Percentiles rank a stretch among this genome's conserved stretches.
phyloP scores from a whole-genome alignment of 1,140 invertebrate species.

The Heliconius nattereri region DNA sequence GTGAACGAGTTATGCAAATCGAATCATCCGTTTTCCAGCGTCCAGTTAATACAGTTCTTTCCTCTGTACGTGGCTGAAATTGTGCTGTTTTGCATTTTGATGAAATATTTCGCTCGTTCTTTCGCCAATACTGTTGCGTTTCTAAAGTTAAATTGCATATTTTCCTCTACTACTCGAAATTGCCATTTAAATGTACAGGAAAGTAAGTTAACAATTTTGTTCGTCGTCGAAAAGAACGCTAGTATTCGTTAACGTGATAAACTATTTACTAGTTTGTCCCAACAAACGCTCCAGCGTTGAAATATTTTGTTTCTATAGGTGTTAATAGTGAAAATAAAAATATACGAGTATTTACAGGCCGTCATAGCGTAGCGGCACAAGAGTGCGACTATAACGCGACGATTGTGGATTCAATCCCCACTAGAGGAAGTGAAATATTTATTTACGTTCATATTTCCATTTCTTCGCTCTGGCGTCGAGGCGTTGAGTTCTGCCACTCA shows the following conservation, averaged over 20 bases:
- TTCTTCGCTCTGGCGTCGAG: too few species aligned
- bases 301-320: background rate
- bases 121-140: slow-evolving; percentile 46
- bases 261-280: background rate
- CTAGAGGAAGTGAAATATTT: too few species aligned
- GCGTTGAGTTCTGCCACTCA: too few species aligned
- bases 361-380: too few species aligned
- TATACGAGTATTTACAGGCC: too few species aligned
- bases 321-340: background rate
- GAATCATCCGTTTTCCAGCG: slow-evolving; percentile 72
- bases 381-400: too few species aligned
- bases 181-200: slow-evolving; percentile 21
- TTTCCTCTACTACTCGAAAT: slow-evolving; percentile 27
- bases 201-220: slow-evolving; percentile 5
- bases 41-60: slow-evolving; percentile 73
- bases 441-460: too few species aligned
- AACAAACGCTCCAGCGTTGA: background rate
- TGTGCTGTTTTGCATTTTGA: slow-evolving; percentile 71
- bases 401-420: too few species aligned
- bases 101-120: slow-evolving; percentile 66
- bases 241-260: slow-evolving; percentile 9
- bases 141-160: slow-evolving; percentile 41
- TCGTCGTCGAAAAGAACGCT: slow-evolving; percentile 2
- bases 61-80: slow-evolving; percentile 58
- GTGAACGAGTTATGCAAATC: slow-evolving; percentile 75